These are phyloP conservation scores for Plectropomus leopardus DNA, from an alignment of 2,113 vertebrate species.

Conservation along the genomic window DNA sequence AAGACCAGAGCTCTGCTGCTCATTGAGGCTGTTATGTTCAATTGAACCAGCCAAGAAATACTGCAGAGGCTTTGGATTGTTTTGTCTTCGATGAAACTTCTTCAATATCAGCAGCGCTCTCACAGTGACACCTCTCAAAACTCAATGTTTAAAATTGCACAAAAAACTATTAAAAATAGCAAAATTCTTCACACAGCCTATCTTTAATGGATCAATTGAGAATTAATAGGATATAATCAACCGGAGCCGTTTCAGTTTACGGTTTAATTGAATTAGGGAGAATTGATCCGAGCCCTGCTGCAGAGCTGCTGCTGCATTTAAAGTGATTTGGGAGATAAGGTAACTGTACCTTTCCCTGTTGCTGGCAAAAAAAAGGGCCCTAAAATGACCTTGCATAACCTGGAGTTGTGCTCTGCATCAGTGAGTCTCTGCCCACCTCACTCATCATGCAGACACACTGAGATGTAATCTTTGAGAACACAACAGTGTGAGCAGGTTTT, in stretches of 20 bases:
- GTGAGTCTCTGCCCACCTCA: conserved; percentile 28
- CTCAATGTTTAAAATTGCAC: neutral
- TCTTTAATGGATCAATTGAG: conserved; percentile 4
- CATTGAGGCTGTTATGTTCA: neutral
- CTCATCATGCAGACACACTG: conserved; percentile 19
- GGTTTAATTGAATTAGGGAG: conserved; percentile 47
- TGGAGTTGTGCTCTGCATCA: conserved; percentile 10
- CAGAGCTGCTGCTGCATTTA: conserved; percentile 41
- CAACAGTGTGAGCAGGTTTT: conserved; percentile 1
- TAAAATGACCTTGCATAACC: conserved; percentile 54
- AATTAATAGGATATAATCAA: conserved; percentile 19
- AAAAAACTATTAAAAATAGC: neutral
- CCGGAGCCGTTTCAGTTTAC: conserved; percentile 48
- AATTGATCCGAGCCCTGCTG: conserved; percentile 18
- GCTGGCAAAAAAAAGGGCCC: conserved; percentile 24
- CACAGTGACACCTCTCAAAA: neutral
- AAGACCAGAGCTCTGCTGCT: neutral
- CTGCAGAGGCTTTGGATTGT: neutral
- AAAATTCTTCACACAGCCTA: neutral
- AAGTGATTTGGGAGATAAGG: conserved; percentile 38
- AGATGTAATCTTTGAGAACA: conserved; percentile 45
- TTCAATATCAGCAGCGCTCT: neutral
- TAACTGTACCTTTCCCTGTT: conserved; percentile 39
- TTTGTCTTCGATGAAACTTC: neutral
- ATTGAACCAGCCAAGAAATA: neutral